Evolutionary conservation across 53 echinoderm and acorn worm genomes (phyloP).

Genomic region (Actinopyga echinites): DNA sequence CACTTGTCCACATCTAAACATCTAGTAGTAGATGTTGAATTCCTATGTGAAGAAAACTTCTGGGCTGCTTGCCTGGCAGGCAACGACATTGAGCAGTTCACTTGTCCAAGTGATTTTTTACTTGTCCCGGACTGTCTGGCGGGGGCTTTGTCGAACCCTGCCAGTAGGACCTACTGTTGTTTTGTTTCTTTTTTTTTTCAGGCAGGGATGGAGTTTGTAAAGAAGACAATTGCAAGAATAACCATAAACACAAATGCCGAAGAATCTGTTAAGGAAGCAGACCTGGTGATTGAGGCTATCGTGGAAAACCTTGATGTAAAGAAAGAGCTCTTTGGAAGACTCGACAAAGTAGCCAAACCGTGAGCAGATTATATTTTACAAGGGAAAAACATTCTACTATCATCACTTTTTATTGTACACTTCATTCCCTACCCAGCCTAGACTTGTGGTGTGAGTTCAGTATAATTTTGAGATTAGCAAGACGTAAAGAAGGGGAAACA

Average conservation of each 20-base stretch:
- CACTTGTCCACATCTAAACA: too few relatives aligned
- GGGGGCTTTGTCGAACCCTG: too few relatives aligned
- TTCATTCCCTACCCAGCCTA: neutral
- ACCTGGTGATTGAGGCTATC: constrained; percentile 92
- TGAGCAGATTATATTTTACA: constrained; percentile 37
- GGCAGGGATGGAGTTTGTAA: constrained; percentile 76
- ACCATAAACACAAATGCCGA: constrained; percentile 69
- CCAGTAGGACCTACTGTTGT: too few relatives aligned
- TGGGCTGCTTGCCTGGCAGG: too few relatives aligned
- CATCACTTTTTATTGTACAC: neutral
- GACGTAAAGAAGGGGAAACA: too few relatives aligned
- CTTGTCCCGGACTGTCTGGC: too few relatives aligned
- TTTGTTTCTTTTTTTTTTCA: neutral
- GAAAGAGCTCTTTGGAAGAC: constrained; percentile 72
- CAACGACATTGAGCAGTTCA: too few relatives aligned
- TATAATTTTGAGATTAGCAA: too few relatives aligned
- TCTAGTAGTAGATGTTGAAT: too few relatives aligned
- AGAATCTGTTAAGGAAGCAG: constrained; percentile 60
- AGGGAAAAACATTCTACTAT: neutral
- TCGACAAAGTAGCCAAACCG: constrained; percentile 90
- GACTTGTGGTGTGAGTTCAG: too few relatives aligned
- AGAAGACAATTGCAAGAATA: constrained; percentile 59
- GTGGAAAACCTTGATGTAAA: constrained; percentile 90
- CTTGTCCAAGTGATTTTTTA: too few relatives aligned
- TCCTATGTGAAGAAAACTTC: too few relatives aligned